phyloP scores from a whole-genome alignment of 2,888 invertebrate genomes.

The Caenorhabditis sp. region DNA sequence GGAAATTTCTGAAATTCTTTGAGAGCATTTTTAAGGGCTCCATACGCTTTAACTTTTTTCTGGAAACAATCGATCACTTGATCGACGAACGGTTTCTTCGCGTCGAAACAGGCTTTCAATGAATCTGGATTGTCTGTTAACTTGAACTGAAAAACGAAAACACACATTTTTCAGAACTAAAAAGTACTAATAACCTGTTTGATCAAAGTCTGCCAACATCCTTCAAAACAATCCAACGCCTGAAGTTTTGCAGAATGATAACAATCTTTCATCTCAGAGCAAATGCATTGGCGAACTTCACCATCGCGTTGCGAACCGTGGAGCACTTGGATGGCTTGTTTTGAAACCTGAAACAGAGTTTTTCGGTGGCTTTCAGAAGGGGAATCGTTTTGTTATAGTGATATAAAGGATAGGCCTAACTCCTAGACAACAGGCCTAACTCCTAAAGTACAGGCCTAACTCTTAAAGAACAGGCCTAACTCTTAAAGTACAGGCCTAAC shows the following conservation, averaged over 20 bases:
- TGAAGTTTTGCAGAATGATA: conserved; percentile 52
- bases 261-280: conserved; percentile 58
- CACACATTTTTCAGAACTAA: too few species aligned
- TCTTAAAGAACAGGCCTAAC: too few species aligned
- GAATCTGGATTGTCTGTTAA: conserved; percentile 51
- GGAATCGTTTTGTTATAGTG: background rate
- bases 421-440: too few species aligned
- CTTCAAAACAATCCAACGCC: conserved; percentile 57
- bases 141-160: conserved; percentile 28
- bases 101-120: conserved; percentile 56
- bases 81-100: conserved; percentile 54
- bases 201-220: conserved; percentile 48
- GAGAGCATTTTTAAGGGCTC: too few species aligned
- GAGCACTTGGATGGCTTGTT: conserved; percentile 45
- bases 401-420: background rate
- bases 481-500: too few species aligned
- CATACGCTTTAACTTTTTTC: conserved; percentile 56
- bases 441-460: too few species aligned
- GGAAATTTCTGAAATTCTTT: conserved; percentile 2
- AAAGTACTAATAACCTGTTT: conserved; percentile 10
- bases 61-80: conserved; percentile 59
- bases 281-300: conserved; percentile 59
- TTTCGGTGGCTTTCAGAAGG: conserved; percentile 1
- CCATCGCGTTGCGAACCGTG: conserved; percentile 43
- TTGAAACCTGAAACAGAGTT: conserved; percentile 31